Conservation (phyloP, 1,140 invertebrate genomes). For the Leucophenga varia region DNA sequence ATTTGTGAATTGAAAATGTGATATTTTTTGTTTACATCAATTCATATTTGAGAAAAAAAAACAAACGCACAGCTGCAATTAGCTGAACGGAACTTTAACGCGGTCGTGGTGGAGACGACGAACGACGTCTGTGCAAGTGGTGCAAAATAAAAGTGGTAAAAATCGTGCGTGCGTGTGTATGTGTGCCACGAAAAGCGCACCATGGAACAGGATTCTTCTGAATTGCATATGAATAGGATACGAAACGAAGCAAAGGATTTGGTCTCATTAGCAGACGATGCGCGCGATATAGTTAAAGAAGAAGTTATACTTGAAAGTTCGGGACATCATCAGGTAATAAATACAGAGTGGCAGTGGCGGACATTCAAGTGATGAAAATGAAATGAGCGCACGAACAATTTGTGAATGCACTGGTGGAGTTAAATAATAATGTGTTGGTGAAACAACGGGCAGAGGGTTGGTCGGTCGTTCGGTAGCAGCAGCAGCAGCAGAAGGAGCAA, state of each 20-base stretch:
- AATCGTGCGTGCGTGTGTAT: constrained; percentile 13
- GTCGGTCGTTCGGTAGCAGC: constrained; percentile 11
- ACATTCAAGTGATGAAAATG: no score
- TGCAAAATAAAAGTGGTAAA: constrained; percentile 29
- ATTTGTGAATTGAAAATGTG: no score
- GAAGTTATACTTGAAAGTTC: constrained; percentile 51
- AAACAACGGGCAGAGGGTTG: no score
- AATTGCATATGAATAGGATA: constrained; percentile 54
- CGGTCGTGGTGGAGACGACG: no score
- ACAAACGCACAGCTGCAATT: no score
- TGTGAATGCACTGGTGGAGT: no score
- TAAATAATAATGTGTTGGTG: no score
- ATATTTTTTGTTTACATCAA: no score
- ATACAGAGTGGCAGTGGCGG: constrained; percentile 28
- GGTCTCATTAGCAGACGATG: constrained; percentile 41
- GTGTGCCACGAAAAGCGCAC: constrained; percentile 27
- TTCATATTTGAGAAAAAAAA: no score
- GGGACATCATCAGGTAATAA: constrained; percentile 44
- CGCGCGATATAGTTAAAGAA: constrained; percentile 51
- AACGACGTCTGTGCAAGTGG: no score
- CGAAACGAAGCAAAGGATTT: constrained; percentile 48
- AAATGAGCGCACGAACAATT: no score
- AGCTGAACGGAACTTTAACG: no score
- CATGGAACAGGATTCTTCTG: constrained; percentile 55
- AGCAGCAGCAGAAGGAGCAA: constrained; percentile 3